Percentiles rank a stretch among this genome's conserved stretches.
phyloP scores from a whole-genome alignment of 2,888 invertebrate genomes.

The Papilio elwesi region DNA sequence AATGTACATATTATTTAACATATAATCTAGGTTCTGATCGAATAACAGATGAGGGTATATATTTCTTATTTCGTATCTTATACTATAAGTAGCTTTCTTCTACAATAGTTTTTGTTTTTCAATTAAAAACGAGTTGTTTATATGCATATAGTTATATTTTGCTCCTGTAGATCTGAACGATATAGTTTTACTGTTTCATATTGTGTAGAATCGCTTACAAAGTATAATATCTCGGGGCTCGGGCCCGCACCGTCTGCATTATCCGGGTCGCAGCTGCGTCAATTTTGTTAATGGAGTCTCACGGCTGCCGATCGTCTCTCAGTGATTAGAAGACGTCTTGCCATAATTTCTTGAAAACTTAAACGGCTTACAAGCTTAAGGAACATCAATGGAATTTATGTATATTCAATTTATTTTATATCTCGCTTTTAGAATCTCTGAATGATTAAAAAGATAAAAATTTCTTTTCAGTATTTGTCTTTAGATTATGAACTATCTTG shows the following conservation, averaged over 20 bases:
- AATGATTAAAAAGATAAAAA: no score
- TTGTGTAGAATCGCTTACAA: neutral
- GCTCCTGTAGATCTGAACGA: neutral
- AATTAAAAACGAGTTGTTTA: neutral
- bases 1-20: no score
- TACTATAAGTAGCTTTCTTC: neutral
- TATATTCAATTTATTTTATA: neutral
- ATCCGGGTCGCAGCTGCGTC: constrained; percentile 24
- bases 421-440: neutral
- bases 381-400: constrained; percentile 2
- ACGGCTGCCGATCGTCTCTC: constrained; percentile 30
- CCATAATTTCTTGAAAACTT: constrained; percentile 7
- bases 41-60: no score
- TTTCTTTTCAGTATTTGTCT: no score
- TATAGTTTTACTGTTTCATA: neutral
- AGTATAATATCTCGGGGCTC: constrained; percentile 3
- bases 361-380: constrained; percentile 12
- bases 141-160: neutral
- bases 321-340: constrained; percentile 22
- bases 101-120: neutral
- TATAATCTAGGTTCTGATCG: no score
- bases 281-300: constrained; percentile 28
- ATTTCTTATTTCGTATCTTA: neutral
- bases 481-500: no score
- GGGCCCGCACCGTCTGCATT: constrained; percentile 18